A percentile compares a stretch with the other conserved stretches of the same genome.
phyloP scores from a whole-genome alignment of 2,888 invertebrate species.

The Tachina grossa region DNA sequence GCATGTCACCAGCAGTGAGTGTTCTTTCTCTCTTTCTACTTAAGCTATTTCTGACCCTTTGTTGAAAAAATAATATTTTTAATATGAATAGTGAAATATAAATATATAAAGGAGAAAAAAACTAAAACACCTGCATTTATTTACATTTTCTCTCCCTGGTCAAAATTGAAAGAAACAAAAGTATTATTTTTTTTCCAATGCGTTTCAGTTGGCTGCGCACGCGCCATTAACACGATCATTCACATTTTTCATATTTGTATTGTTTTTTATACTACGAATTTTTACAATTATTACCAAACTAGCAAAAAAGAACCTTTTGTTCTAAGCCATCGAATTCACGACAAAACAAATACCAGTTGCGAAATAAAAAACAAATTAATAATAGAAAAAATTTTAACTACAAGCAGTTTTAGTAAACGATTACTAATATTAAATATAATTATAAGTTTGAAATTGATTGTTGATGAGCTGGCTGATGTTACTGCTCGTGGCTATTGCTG shows the following conservation, averaged over 20 bases:
- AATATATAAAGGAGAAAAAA: too few species aligned
- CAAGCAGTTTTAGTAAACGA: not conserved
- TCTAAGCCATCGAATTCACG: constrained; percentile 50
- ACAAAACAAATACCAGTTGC: constrained; percentile 25
- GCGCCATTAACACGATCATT: constrained; percentile 72
- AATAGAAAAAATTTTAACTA: not conserved
- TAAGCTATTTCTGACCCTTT: too few species aligned
- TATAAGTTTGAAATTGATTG: constrained; percentile 1
- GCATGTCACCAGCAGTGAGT: too few species aligned
- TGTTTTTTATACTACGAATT: constrained; percentile 47
- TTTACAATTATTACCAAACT: constrained; percentile 48
- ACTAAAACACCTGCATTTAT: too few species aligned
- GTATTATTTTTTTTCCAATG: constrained; percentile 15
- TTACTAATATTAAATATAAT: constrained; percentile 39
- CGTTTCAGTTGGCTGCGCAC: constrained; percentile 79
- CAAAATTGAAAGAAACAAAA: not conserved
- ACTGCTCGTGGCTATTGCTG: constrained; percentile 30
- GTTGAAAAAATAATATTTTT: too few species aligned
- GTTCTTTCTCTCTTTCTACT: too few species aligned
- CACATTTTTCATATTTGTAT: constrained; percentile 49
- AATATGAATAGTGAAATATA: too few species aligned
- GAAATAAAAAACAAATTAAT: not conserved
- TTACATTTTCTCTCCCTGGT: not conserved
- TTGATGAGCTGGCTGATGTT: constrained; percentile 30
- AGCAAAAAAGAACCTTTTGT: constrained; percentile 27